Conservation (phyloP, 2,797 vertebrate genomes). For the Psittacula derbiana region DNA sequence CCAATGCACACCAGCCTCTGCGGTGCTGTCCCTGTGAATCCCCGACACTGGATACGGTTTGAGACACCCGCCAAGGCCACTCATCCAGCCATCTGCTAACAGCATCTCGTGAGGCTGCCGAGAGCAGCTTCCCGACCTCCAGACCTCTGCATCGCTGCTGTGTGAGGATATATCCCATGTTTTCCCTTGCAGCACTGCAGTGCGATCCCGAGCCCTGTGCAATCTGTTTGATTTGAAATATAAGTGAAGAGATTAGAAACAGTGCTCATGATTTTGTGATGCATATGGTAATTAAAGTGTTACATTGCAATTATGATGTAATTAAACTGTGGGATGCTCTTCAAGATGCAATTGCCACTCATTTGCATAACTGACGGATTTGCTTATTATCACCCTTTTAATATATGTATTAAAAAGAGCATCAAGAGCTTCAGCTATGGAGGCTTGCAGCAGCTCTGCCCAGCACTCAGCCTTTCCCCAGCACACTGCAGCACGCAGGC, state of each 20-base stretch:
- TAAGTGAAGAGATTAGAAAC: constrained; percentile 55
- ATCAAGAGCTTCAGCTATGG: neutral
- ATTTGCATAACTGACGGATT: constrained; percentile 67
- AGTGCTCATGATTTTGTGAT: constrained; percentile 61
- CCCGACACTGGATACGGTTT: fast-evolving
- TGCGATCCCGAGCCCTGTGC: neutral
- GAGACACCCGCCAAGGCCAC: fast-evolving
- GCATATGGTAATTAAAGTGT: constrained; percentile 69
- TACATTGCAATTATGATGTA: constrained; percentile 73
- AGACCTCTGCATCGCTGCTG: fast-evolving
- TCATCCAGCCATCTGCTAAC: neutral
- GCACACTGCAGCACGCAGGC: neutral
- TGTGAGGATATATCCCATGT: fast-evolving
- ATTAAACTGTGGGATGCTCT: constrained; percentile 72
- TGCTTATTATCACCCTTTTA: constrained; percentile 69
- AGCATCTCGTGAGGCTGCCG: neutral
- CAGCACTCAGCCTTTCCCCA: neutral
- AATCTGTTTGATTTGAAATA: constrained; percentile 61
- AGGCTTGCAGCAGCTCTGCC: neutral
- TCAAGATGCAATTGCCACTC: constrained; percentile 67
- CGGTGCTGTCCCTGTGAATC: neutral
- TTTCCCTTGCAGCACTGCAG: neutral
- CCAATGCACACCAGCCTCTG: neutral
- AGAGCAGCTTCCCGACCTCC: neutral
- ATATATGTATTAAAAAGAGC: constrained; percentile 60